phyloP scores from a whole-genome alignment of 1,140 invertebrate species.

The Eueides isabella region DNA sequence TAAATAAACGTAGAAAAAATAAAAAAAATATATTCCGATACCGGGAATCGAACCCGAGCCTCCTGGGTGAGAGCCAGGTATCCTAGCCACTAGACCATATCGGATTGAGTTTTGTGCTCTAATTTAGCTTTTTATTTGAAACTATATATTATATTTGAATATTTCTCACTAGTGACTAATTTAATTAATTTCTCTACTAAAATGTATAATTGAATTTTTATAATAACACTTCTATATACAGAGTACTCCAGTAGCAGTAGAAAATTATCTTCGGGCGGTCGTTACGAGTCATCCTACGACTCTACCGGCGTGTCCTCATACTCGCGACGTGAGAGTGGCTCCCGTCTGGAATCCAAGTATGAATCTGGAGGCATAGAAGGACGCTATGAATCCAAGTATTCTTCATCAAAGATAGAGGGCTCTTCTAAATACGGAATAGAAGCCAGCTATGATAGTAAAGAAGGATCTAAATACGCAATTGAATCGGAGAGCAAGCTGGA shows the following conservation, averaged over 20 bases:
- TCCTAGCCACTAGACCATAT: constrained; percentile 72
- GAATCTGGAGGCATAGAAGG: constrained; percentile 63
- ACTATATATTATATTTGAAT: not conserved
- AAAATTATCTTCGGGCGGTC: constrained; percentile 74
- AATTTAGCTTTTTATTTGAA: constrained; percentile 27
- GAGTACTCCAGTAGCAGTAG: constrained; percentile 84
- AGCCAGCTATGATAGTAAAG: constrained; percentile 55
- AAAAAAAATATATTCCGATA: constrained; percentile 56
- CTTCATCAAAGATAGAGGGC: constrained; percentile 54
- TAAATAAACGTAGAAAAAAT: constrained; percentile 7
- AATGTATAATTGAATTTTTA: not conserved
- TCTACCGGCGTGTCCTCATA: constrained; percentile 59
- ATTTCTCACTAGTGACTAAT: too few relatives aligned
- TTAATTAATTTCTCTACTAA: not conserved
- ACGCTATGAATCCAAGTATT: constrained; percentile 68
- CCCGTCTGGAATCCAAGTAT: constrained; percentile 58
- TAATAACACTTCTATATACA: constrained; percentile 44
- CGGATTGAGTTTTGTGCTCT: constrained; percentile 40
- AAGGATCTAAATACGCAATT: constrained; percentile 48
- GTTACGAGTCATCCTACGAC: constrained; percentile 80
- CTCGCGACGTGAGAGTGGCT: constrained; percentile 68
- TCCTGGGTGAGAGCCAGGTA: constrained; percentile 60
- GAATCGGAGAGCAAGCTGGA: constrained; percentile 57
- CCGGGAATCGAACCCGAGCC: constrained; percentile 69
- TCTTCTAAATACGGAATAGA: constrained; percentile 64